Evolutionary conservation across 2,888 invertebrate species (phyloP), one percentile per base, ranked within the genome.

Genomic region (Apodemia zela): DNA sequence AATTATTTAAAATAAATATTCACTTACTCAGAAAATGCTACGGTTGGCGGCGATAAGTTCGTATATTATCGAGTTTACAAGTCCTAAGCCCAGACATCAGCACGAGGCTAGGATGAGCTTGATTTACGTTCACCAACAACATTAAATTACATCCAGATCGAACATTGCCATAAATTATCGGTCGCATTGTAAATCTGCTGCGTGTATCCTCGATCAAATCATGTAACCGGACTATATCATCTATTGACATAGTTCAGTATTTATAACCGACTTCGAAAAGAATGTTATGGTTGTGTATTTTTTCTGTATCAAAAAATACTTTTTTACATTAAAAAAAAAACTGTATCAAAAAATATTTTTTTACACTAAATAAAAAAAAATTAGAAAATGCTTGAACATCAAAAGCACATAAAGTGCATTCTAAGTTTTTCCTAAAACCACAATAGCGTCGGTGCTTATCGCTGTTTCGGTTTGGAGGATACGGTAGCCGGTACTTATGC

Each of bases 91-190:
- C 76, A 77, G 84, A 85, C 84, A 84, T 85, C 85, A 76, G 77
- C 71, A 71, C 72, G 73, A 75, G 73, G 72, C 72, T 73, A 75
- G 81, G 90, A 88, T 84, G 89, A 84, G 79, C 81, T 82, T 89
- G 89, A 91, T 90, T 90, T 91, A 90, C 85, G 81, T 75, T 72
- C 75, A 78, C 80, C 82, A 82, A 84, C 88, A 87, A 86, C 89
- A 88, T 88, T 91, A 90, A 90, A 91, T 90, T 89, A 89, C 87
- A 89, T 89, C 87, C 89, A 87, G 86, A 89, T 85, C 84, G 86
- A 87, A 89, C 89, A 89, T 80, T 81, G 83, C 87, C 74, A 90
- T 91, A 90, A 90, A 91, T 90, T 86, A 85, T 79, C 72, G 80
- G 79, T 78, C 77, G 84, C 84, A 89, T 85, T 89, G 87, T 91